Conservation (phyloP, 2,113 vertebrate genomes). For the Clarias gariepinus region DNA sequence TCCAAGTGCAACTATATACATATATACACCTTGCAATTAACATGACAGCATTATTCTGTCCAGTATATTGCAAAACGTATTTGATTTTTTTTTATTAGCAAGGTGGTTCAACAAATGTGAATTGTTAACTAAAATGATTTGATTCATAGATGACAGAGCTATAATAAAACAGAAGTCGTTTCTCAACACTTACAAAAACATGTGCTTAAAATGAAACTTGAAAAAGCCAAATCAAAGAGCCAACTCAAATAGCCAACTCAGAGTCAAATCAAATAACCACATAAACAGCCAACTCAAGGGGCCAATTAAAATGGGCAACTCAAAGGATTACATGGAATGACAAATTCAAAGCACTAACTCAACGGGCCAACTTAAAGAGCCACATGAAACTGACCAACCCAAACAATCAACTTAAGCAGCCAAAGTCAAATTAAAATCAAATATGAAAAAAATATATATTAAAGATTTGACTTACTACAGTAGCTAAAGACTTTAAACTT, state of each 20-base stretch:
- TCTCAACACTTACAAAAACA: not conserved
- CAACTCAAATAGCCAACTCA: not conserved
- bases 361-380: not conserved
- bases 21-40: not conserved
- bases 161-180: not conserved
- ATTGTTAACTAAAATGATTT: not conserved
- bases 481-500: not conserved
- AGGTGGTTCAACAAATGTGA: too few relatives aligned
- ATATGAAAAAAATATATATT: not conserved
- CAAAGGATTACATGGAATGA: not conserved
- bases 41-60: too few relatives aligned
- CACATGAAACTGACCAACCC: not conserved
- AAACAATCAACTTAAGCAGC: not conserved
- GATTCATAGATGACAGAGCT: not conserved
- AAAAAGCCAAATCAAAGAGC: not conserved
- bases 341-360: not conserved
- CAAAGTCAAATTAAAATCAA: not conserved
- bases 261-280: not conserved
- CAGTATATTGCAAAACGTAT: too few relatives aligned
- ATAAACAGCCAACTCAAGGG: not conserved
- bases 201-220: not conserved
- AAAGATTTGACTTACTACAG: not conserved
- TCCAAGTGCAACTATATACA: not conserved
- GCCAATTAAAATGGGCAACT: not conserved
- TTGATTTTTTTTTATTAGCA: too few relatives aligned